phyloP scores from a whole-genome alignment of 1,140 invertebrate species.

The Cotesia glomerata region DNA sequence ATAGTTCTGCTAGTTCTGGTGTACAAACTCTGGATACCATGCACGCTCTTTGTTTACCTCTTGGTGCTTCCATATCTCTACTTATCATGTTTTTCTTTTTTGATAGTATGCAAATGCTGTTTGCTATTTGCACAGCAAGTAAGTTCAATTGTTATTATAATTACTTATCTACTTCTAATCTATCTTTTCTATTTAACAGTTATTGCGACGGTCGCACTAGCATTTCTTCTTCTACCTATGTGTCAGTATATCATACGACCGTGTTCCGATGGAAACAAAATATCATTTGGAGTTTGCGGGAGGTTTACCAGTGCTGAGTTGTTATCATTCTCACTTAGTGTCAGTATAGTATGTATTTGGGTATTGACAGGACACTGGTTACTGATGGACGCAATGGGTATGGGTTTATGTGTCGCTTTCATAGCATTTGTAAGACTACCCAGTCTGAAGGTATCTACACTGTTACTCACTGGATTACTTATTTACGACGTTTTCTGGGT shows the following conservation, averaged over 20 bases:
- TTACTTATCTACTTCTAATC: background rate
- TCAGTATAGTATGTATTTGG: slow-evolving; percentile 95
- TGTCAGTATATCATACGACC: slow-evolving; percentile 94
- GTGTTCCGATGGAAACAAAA: slow-evolving; percentile 84
- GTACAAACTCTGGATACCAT: slow-evolving; percentile 94
- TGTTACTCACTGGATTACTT: slow-evolving; percentile 90
- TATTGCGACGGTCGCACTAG: slow-evolving; percentile 93
- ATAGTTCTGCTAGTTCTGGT: slow-evolving; percentile 66
- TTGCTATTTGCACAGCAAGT: slow-evolving; percentile 97
- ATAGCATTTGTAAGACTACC: slow-evolving; percentile 95
- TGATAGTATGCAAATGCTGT: slow-evolving; percentile 97
- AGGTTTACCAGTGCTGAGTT: slow-evolving; percentile 93
- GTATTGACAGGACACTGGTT: slow-evolving; percentile 97
- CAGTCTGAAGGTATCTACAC: slow-evolving; percentile 94
- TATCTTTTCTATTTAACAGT: slow-evolving; percentile 69
- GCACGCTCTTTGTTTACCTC: slow-evolving; percentile 94
- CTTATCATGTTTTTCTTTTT: slow-evolving; percentile 99
- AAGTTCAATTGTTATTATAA: slow-evolving; percentile 50
- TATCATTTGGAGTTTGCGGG: slow-evolving; percentile 90
- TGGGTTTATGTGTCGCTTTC: slow-evolving; percentile 97
- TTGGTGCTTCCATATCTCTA: slow-evolving; percentile 93
- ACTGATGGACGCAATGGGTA: slow-evolving; percentile 97
- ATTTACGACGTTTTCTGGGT: slow-evolving; percentile 99
- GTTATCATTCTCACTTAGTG: slow-evolving; percentile 88
- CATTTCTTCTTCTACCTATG: slow-evolving; percentile 94